Conservation (phyloP, 2,888 invertebrate species). For the Synergus itoensis region DNA sequence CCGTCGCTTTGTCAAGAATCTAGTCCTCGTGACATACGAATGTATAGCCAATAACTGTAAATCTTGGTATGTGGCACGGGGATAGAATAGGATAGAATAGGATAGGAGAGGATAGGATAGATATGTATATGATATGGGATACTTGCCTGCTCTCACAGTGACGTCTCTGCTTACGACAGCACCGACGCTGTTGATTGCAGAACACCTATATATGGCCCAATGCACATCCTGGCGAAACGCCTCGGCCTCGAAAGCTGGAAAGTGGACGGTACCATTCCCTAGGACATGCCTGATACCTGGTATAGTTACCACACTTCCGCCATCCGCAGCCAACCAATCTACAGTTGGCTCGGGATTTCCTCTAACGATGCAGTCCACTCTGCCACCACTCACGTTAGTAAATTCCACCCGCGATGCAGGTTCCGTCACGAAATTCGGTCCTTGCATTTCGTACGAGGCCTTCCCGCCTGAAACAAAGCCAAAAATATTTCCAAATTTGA, state of each 20-base stretch:
- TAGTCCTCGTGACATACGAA: no score
- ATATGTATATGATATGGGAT: background rate
- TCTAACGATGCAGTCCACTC: slow-evolving; percentile 79
- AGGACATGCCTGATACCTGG: slow-evolving; percentile 79
- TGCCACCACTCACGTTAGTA: slow-evolving; percentile 79
- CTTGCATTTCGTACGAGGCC: slow-evolving; percentile 80
- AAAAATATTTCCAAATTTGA: background rate
- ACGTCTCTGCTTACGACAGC: slow-evolving; percentile 80
- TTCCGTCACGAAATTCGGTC: slow-evolving; percentile 80
- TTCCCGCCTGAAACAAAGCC: slow-evolving; percentile 69
- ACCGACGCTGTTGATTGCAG: slow-evolving; percentile 79
- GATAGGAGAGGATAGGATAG: no score
- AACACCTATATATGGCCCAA: slow-evolving; percentile 80
- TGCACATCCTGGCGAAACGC: slow-evolving; percentile 81
- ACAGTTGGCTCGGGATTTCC: slow-evolving; percentile 80
- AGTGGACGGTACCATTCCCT: slow-evolving; percentile 80
- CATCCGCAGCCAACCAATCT: slow-evolving; percentile 80
- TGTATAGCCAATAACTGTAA: no score
- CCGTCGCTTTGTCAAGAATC: no score
- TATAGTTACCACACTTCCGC: slow-evolving; percentile 79
- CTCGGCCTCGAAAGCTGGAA: slow-evolving; percentile 80
- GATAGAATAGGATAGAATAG: background rate
- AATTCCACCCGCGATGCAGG: slow-evolving; percentile 80
- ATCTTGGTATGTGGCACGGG: background rate
- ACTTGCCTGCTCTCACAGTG: slow-evolving; percentile 79